phyloP scores from a whole-genome alignment of 1,140 invertebrate genomes.

The Aphidius gifuensis region DNA sequence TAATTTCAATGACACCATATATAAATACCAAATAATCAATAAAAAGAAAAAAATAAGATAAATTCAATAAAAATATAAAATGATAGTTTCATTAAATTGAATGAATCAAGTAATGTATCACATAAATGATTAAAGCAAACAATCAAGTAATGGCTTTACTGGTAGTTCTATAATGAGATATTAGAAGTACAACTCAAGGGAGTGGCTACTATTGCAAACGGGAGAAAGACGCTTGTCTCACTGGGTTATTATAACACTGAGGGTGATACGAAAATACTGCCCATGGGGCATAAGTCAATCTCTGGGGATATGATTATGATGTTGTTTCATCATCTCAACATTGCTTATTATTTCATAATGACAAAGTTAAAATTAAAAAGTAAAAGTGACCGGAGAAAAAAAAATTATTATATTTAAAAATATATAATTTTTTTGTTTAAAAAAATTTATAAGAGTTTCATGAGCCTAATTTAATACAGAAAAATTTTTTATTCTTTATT shows the following conservation, averaged over 20 bases:
- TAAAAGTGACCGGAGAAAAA: too few species aligned
- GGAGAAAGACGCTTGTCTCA: slow-evolving; percentile 32
- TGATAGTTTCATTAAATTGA: neutral
- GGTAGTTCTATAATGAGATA: slow-evolving; percentile 55
- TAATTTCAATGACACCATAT: too few species aligned
- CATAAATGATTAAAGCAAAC: slow-evolving; percentile 45
- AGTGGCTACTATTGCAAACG: slow-evolving; percentile 49
- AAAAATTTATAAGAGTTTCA: neutral
- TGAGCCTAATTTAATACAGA: neutral
- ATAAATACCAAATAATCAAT: too few species aligned
- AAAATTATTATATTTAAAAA: neutral
- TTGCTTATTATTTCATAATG: neutral
- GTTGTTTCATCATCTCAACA: slow-evolving; percentile 28
- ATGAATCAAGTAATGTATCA: slow-evolving; percentile 43
- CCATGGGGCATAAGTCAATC: slow-evolving; percentile 50
- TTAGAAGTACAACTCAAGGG: slow-evolving; percentile 51
- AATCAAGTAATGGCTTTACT: slow-evolving; percentile 56
- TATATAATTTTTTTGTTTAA: neutral
- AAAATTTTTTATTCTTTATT: too few species aligned
- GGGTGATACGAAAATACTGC: slow-evolving; percentile 45
- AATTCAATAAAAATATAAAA: too few species aligned
- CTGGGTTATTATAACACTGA: slow-evolving; percentile 37
- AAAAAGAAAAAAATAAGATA: slow-evolving; percentile 1
- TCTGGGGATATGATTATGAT: slow-evolving; percentile 53
- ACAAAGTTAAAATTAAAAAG: too few species aligned